Conservation (phyloP, 1,140 invertebrate genomes). For the Arctopsyche grandis region DNA sequence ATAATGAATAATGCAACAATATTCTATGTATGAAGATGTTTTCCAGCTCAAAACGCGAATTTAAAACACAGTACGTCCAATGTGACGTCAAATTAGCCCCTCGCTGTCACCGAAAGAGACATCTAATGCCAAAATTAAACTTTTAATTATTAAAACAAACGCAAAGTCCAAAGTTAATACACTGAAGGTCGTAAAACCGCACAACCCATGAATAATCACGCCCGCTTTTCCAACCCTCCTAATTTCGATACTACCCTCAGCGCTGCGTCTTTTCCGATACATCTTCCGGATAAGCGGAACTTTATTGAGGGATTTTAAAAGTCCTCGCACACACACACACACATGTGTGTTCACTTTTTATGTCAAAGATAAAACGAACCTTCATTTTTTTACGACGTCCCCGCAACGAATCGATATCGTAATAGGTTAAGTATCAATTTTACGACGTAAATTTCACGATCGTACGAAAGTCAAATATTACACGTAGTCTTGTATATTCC, state of each 20-base stretch:
- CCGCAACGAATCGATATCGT: not conserved
- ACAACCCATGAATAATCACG: constrained; percentile 27
- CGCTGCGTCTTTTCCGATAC: not conserved
- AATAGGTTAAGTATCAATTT: constrained; percentile 22
- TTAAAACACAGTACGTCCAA: too few species aligned
- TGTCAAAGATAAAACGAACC: not conserved
- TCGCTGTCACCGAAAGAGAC: not conserved
- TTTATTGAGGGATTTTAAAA: constrained; percentile 6
- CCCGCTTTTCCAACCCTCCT: not conserved
- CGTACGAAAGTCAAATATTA: not conserved
- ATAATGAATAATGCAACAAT: too few species aligned
- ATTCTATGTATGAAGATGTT: too few species aligned
- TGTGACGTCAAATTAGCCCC: too few species aligned
- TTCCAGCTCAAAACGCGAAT: too few species aligned
- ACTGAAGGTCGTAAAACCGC: constrained; percentile 10
- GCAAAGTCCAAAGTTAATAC: not conserved
- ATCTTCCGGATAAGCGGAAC: constrained; percentile 12
- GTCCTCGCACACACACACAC: not conserved
- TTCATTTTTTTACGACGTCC: not conserved
- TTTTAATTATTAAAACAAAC: constrained; percentile 3
- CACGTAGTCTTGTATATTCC: not conserved
- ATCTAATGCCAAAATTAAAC: not conserved
- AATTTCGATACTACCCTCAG: not conserved
- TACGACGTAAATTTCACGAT: constrained; percentile 10
- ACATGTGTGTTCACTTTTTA: not conserved